Base-by-base conservation (phyloP, 1,140 invertebrate species). In the Spodoptera litura region DNA sequence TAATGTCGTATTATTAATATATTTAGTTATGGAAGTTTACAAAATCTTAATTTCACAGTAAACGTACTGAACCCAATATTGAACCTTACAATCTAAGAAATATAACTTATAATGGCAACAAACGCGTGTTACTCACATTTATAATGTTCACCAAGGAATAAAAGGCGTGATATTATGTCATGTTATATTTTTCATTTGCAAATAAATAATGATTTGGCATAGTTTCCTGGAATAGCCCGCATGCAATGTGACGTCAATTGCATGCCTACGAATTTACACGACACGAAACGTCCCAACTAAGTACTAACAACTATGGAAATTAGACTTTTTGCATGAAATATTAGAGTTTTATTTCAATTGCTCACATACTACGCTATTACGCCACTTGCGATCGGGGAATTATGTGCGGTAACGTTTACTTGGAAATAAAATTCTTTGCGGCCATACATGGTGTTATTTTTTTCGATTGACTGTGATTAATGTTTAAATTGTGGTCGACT, bases 211-310 rank as follows among this genome's bases (percentile, higher is more conserved):
- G 70, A 56, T 35, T 56, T n/a, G 70, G 38, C 70, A 72, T 35
- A 58, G 53, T 72, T 70, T 72, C 68, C 52, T 55, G 31, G 70
- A 56, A 58, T 56, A 58, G 53, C 70, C 52, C 70, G 52, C 70
- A 72, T 72, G 52, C 52, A 71, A 8, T 15, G 31, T 12, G 38
- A 44, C 52, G 53, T 55, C 31, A 72, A 4, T 20, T 31, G 25
- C 66, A 70, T 70, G 51, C 25, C 25, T 53, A 31, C 38, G 3
- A 64, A n/a, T 38, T 66, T 66, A 38, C 62, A 66, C 49, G 62
- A 66, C 62, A 15, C 62, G 49, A 66, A 44, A 61, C 6, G 27
- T 61, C 62, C 62, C 15, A 44, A 20, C 31, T 62, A 44, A 15
- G 35, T 44, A 44, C 6, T 12, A 25, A 66, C 38, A 66, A 66